phyloP scores from a whole-genome alignment of 2,888 invertebrate genomes.

The Dyspetes luteomarginatus region DNA sequence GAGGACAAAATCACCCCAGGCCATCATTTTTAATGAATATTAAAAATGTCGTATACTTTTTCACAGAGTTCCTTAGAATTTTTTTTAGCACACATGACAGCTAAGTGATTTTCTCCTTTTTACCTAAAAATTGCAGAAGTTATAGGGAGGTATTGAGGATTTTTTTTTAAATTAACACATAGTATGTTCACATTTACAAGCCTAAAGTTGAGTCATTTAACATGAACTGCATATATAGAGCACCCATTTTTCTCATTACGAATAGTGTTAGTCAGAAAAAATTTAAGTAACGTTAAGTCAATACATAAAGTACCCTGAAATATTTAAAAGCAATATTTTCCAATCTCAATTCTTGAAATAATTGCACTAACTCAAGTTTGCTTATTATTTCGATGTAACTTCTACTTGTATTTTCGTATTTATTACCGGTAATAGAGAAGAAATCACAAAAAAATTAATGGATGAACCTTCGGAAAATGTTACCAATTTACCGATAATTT shows the following conservation, averaged over 20 bases:
- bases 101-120: neutral
- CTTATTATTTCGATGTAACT: neutral
- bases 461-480: neutral
- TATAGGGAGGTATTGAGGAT: neutral
- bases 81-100: neutral
- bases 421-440: neutral
- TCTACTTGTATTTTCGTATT: no score
- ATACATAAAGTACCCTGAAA: no score
- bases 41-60: neutral
- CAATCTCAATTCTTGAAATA: neutral
- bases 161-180: neutral
- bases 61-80: neutral
- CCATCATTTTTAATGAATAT: neutral
- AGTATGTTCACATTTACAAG: no score
- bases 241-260: no score
- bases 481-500: constrained; percentile 32
- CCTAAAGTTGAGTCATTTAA: no score
- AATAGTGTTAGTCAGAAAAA: no score
- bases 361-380: neutral
- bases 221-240: no score
- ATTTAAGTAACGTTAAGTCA: no score
- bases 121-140: neutral
- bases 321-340: no score
- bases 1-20: neutral
- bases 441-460: neutral